Conservation (phyloP, 2,888 invertebrate species). For the Athalia rosae region DNA sequence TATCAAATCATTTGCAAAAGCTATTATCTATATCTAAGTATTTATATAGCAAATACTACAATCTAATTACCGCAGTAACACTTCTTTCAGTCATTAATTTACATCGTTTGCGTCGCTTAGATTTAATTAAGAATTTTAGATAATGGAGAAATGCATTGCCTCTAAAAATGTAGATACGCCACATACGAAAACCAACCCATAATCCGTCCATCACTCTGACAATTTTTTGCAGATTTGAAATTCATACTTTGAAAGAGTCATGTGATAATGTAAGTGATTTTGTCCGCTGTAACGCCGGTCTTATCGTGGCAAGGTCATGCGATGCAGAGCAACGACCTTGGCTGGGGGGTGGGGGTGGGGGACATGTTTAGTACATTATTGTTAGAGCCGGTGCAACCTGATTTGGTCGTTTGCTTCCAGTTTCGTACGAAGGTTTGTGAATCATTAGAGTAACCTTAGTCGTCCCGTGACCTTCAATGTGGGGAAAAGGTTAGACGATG, state of each 20-base stretch:
- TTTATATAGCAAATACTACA: not conserved
- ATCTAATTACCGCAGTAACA: not conserved
- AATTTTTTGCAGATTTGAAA: not conserved
- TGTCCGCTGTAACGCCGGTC: not conserved
- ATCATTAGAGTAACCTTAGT: not conserved
- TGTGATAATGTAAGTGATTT: not conserved
- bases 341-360: not conserved
- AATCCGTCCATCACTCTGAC: too few relatives aligned
- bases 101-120: not conserved
- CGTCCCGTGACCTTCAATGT: slow-evolving; percentile 24
- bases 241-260: not conserved
- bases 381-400: not conserved
- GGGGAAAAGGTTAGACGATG: slow-evolving; percentile 12
- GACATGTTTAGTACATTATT: not conserved
- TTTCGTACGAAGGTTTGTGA: slow-evolving; percentile 1
- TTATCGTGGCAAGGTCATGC: not conserved
- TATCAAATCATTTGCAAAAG: not conserved
- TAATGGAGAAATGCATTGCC: not conserved
- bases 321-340: not conserved
- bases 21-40: not conserved
- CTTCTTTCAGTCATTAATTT: not conserved
- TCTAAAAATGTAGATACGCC: not conserved
- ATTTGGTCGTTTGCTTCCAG: not conserved
- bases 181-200: too few relatives aligned
- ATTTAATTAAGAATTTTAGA: not conserved